Evolutionary conservation across 2,797 vertebrate genomes (phyloP).

Genomic region (Limnodromus scolopaceus): DNA sequence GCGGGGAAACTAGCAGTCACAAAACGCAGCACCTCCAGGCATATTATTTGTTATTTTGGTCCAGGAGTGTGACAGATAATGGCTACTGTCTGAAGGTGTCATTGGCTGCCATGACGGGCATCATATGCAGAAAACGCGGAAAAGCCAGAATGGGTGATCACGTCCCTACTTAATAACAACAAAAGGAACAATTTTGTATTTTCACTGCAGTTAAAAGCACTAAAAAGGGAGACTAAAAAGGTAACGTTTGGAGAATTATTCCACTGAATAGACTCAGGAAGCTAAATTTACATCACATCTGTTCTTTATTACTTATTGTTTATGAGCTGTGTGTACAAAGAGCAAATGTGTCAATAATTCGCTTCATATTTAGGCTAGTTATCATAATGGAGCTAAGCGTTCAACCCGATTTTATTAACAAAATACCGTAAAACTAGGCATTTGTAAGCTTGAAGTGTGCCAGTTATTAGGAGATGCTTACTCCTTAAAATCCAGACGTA

Average conservation of each 20-base stretch:
- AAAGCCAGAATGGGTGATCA: conserved; percentile 28
- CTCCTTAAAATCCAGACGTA: background rate
- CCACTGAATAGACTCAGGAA: conserved; percentile 15
- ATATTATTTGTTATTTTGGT: conserved; percentile 80
- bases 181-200: conserved; percentile 23
- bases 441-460: background rate
- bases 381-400: background rate
- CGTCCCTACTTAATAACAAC: background rate
- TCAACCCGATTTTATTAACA: background rate
- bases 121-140: conserved; percentile 45
- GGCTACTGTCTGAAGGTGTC: conserved; percentile 62
- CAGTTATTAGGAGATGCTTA: background rate
- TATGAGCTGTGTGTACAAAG: conserved; percentile 20
- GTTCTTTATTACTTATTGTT: conserved; percentile 56
- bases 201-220: conserved; percentile 36
- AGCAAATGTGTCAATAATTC: conserved; percentile 21
- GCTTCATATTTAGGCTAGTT: conserved; percentile 22
- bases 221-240: conserved; percentile 18
- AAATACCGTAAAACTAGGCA: background rate
- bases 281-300: conserved; percentile 31
- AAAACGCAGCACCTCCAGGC: conserved; percentile 72
- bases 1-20: conserved; percentile 72
- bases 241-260: conserved; percentile 41
- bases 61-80: conserved; percentile 74
- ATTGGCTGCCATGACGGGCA: conserved; percentile 56